Evolutionary conservation across 2,888 invertebrate genomes (phyloP).

Genomic region (Cataglyphis albicans): DNA sequence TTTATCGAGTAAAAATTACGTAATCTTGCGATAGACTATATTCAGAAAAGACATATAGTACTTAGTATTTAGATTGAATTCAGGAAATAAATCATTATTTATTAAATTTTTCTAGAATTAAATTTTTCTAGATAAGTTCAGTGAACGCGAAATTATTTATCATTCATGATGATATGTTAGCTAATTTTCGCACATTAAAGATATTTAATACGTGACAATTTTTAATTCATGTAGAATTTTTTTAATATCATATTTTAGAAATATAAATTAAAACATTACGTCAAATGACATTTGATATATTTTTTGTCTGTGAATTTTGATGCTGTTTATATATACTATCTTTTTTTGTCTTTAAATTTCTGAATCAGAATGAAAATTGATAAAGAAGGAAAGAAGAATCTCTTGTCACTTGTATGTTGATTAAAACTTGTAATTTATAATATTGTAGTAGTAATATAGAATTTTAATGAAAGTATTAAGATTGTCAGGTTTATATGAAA

Average conservation of each 20-base stretch:
- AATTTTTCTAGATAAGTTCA: neutral
- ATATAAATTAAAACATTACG: conserved; percentile 1
- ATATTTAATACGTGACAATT: neutral
- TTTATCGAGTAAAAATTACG: conserved; percentile 15
- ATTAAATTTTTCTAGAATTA: neutral
- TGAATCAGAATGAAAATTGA: conserved; percentile 1
- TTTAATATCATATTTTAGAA: neutral
- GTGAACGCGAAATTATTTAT: neutral
- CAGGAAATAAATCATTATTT: neutral
- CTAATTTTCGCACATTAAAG: neutral
- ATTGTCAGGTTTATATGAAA: neutral
- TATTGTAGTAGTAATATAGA: neutral
- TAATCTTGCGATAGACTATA: neutral
- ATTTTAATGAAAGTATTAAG: neutral
- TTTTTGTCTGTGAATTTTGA: neutral
- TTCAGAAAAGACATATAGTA: neutral
- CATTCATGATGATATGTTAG: neutral
- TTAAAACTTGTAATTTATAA: neutral
- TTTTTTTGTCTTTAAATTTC: neutral
- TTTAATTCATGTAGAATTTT: neutral
- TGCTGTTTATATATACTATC: neutral
- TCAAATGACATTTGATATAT: neutral
- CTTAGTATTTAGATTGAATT: neutral
- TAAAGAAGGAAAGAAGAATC: neutral
- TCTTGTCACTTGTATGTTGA: neutral